A percentile compares a stretch with the other conserved stretches of the same genome.
phyloP scores from a whole-genome alignment of 2,888 invertebrate genomes.

The Brachypterus glaber region DNA sequence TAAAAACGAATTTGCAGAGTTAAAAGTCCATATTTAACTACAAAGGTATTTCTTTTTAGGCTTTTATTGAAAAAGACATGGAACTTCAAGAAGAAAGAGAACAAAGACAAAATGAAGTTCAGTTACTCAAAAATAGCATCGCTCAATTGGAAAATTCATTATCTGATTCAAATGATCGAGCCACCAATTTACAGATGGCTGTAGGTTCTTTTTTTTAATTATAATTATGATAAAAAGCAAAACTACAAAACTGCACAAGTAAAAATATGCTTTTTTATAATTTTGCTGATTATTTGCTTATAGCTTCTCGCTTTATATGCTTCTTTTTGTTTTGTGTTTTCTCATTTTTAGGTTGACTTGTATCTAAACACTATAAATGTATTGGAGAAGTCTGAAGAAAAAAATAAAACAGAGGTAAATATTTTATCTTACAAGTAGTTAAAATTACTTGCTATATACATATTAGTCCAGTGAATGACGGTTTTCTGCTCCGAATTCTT shows the following conservation, averaged over 20 bases:
- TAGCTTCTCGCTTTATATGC: conserved; percentile 7
- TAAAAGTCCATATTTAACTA: too few species aligned
- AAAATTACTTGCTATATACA: too few species aligned
- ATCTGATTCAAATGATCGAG: conserved; percentile 29
- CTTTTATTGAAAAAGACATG: conserved; percentile 16
- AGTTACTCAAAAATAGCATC: conserved; percentile 31
- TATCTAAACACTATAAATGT: conserved; percentile 35
- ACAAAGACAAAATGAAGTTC: conserved; percentile 26
- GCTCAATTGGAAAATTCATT: conserved; percentile 29
- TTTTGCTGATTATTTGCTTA: conserved; percentile 2
- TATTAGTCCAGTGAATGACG: too few species aligned
- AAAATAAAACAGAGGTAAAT: conserved; percentile 33
- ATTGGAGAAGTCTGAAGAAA: conserved; percentile 33
- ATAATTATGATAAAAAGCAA: too few species aligned
- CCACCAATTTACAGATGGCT: conserved; percentile 33
- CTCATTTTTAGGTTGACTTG: conserved; percentile 31
- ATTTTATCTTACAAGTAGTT: too few species aligned
- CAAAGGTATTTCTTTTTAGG: too few species aligned
- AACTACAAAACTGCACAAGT: background rate
- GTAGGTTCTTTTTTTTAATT: conserved; percentile 29
- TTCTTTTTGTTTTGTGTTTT: conserved; percentile 11
- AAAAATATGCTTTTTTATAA: background rate
- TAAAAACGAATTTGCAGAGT: too few species aligned
- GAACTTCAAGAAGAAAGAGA: conserved; percentile 26
- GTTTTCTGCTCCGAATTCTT: too few species aligned